A percentile compares a stretch with the other conserved stretches of the same genome.
Evolutionary conservation across 2,888 invertebrate species (phyloP).

Genomic region (Baronia brevicornis): DNA sequence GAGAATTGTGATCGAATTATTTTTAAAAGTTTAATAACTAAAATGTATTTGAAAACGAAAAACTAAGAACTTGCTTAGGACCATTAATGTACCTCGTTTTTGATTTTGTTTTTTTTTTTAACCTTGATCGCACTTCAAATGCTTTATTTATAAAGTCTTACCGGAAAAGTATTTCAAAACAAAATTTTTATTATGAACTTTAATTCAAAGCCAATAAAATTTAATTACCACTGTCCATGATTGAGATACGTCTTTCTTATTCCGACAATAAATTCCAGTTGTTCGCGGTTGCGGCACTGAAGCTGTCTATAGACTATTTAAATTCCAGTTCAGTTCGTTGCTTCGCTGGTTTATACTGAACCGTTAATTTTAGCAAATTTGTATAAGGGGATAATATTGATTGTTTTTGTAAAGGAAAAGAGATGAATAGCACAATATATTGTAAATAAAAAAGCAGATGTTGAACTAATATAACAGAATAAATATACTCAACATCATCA

Average conservation of each 20-base stretch:
- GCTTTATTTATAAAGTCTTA: no score
- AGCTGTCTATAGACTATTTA: conserved; percentile 71
- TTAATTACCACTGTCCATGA: conserved; percentile 21
- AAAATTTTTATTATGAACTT: no score
- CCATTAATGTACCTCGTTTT: neutral
- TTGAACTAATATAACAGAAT: no score
- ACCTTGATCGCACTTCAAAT: neutral
- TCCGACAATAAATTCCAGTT: conserved; percentile 34
- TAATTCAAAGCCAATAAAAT: conserved; percentile 6
- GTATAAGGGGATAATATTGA: conserved; percentile 50
- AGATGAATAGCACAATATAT: neutral
- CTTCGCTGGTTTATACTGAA: conserved; percentile 71
- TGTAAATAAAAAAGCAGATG: no score
- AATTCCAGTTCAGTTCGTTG: conserved; percentile 75
- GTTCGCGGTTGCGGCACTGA: conserved; percentile 44
- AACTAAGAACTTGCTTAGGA: neutral
- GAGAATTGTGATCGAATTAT: no score
- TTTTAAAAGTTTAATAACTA: no score
- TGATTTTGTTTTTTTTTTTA: neutral
- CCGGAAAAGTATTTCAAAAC: no score
- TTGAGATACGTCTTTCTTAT: conserved; percentile 17
- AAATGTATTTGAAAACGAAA: no score
- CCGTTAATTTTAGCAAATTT: conserved; percentile 72
- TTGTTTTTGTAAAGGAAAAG: conserved; percentile 38
- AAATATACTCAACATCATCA: no score